A percentile compares a stretch with the other conserved stretches of the same genome.
Conservation (phyloP, 2,113 vertebrate species). For the Podocnemis expansa region DNA sequence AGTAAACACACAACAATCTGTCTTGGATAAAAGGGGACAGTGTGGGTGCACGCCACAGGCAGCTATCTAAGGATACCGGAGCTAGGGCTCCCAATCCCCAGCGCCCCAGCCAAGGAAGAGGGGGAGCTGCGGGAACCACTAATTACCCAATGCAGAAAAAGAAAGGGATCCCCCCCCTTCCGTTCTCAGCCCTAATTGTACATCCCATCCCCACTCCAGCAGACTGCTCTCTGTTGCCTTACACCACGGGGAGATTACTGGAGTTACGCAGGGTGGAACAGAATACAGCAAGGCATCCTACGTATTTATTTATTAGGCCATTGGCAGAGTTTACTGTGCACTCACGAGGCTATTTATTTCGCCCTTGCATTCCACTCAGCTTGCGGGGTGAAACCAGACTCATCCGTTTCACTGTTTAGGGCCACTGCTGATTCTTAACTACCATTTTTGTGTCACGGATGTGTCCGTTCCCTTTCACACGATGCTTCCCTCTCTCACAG, state of each 20-base stretch:
- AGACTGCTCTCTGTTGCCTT: neutral
- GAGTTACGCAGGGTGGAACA: neutral
- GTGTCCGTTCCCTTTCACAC: neutral
- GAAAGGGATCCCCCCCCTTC: neutral
- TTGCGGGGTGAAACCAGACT: neutral
- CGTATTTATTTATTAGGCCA: neutral
- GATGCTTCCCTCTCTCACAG: neutral
- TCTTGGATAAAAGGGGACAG: neutral
- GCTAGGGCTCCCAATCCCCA: neutral
- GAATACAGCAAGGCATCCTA: neutral
- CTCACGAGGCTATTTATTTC: neutral
- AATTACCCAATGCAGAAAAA: neutral
- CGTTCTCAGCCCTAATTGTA: neutral
- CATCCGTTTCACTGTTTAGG: accelerated
- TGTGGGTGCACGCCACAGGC: neutral
- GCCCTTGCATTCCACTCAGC: neutral
- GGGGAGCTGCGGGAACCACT: neutral
- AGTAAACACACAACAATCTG: neutral
- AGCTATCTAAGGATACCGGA: neutral
- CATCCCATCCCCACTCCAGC: neutral
- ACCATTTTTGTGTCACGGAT: neutral
- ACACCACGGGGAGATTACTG: accelerated
- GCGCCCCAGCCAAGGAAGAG: neutral
- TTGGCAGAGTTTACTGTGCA: neutral
- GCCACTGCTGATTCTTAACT: neutral